A percentile compares a stretch with the other conserved stretches of the same genome.
These are phyloP conservation scores for Suncus etruscus DNA, from an alignment of 2,113 vertebrate genomes.

Conservation along the genomic window DNA sequence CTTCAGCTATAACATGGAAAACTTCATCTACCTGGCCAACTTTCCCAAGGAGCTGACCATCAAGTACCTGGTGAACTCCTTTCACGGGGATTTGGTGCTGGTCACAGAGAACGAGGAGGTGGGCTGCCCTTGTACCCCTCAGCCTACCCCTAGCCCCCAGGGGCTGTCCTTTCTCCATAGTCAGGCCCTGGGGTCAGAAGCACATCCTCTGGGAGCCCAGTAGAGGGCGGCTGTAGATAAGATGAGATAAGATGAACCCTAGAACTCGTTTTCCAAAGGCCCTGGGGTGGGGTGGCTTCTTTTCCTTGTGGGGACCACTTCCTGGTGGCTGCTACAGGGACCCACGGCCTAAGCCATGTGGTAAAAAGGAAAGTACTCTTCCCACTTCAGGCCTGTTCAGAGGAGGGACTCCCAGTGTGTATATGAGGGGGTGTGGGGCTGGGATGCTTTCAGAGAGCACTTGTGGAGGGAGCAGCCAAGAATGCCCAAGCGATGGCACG, in stretches of 20 bases:
- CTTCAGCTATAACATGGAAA: slow-evolving; percentile 70
- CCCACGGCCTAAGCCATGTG: neutral
- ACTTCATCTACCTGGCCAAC: slow-evolving; percentile 77
- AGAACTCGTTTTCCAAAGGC: neutral
- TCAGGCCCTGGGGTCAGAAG: neutral
- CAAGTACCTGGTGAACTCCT: slow-evolving; percentile 81
- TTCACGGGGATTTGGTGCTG: slow-evolving; percentile 47
- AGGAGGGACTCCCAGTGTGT: no score
- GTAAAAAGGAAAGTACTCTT: neutral
- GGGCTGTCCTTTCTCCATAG: neutral
- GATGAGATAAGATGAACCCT: neutral
- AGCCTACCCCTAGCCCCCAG: neutral
- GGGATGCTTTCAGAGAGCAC: no score
- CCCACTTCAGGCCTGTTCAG: no score
- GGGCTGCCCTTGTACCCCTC: neutral
- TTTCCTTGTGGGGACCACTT: neutral
- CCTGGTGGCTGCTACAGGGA: no score
- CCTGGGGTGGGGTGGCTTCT: neutral
- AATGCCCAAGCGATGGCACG: no score
- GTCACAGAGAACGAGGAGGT: slow-evolving; percentile 85
- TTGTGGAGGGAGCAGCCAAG: no score
- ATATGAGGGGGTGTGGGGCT: no score
- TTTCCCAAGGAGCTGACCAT: slow-evolving; percentile 74
- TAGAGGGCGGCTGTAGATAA: neutral
- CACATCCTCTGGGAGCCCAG: neutral